Evolutionary conservation across 2,888 invertebrate species (phyloP).

Genomic region (Diarsia rubi): DNA sequence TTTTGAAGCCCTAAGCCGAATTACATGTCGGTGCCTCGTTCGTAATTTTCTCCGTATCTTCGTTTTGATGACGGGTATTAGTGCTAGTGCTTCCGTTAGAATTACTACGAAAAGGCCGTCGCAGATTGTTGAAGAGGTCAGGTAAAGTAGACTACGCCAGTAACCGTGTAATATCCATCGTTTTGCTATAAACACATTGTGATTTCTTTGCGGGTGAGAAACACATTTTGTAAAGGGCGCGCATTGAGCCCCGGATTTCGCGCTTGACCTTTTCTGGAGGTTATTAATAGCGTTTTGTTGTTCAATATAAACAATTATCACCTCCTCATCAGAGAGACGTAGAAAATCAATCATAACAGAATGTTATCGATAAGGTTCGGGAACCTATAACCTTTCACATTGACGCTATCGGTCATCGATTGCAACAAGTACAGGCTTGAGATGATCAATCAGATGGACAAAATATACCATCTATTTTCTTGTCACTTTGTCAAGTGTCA

Average conservation of each 20-base stretch:
- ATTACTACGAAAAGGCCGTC: conserved; percentile 82
- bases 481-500: background rate
- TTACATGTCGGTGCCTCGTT: conserved; percentile 68
- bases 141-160: conserved; percentile 71
- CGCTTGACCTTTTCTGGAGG: conserved; percentile 86
- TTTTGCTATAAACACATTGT: conserved; percentile 5
- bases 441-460: conserved; percentile 45
- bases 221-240: conserved; percentile 78
- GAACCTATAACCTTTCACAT: conserved; percentile 66
- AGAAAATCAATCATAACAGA: conserved; percentile 48
- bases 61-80: conserved; percentile 88
- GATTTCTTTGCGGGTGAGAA: conserved; percentile 54
- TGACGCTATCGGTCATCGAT: conserved; percentile 61
- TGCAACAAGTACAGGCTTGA: conserved; percentile 52
- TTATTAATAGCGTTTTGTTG: conserved; percentile 84
- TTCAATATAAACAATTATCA: conserved; percentile 82
- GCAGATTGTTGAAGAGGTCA: conserved; percentile 71
- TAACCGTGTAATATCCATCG: background rate
- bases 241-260: conserved; percentile 78
- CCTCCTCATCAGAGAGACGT: conserved; percentile 63
- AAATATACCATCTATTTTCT: background rate
- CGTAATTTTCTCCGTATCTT: conserved; percentile 61
- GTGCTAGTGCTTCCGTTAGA: conserved; percentile 87
- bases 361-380: conserved; percentile 56
- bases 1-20: conserved; percentile 60